These are phyloP conservation scores for Stictonetta naevosa DNA, from an alignment of 2,113 vertebrate species.

Conservation along the genomic window DNA sequence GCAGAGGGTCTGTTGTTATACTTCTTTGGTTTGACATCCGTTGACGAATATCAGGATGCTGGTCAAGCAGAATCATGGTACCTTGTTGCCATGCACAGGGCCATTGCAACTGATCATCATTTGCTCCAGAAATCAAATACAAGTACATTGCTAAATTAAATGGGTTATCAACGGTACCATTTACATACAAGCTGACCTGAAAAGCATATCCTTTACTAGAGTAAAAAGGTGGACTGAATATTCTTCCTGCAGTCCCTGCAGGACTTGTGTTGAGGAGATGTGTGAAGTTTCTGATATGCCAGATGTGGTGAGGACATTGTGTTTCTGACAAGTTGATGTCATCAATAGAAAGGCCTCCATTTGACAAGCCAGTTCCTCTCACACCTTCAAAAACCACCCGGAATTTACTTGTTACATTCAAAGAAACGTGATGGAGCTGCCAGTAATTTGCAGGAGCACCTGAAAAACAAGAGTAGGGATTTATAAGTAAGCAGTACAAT, in stretches of 20 bases:
- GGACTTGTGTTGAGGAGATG: constrained; percentile 72
- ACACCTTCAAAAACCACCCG: constrained; percentile 86
- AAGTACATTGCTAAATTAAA: constrained; percentile 80
- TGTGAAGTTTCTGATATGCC: constrained; percentile 88
- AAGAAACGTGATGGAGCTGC: constrained; percentile 86
- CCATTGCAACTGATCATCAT: constrained; percentile 85
- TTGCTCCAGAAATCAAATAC: constrained; percentile 84
- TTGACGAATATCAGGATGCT: constrained; percentile 86
- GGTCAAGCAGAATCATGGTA: constrained; percentile 86
- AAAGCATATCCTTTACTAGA: constrained; percentile 89
- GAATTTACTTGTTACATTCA: constrained; percentile 84
- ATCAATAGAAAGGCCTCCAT: constrained; percentile 89
- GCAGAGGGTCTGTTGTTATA: constrained; percentile 83
- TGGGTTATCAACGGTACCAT: not conserved
- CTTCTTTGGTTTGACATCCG: constrained; percentile 88
- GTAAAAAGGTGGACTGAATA: constrained; percentile 86
- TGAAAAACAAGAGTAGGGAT: constrained; percentile 46
- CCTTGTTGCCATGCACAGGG: constrained; percentile 89
- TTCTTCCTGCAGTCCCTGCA: not conserved
- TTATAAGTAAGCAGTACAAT: not conserved
- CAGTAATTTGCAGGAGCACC: constrained; percentile 79
- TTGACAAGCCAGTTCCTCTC: constrained; percentile 58
- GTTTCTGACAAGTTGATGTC: constrained; percentile 95
- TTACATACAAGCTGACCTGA: constrained; percentile 81
- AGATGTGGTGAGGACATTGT: constrained; percentile 86